Percentiles rank a stretch among this genome's conserved stretches.
Evolutionary conservation across 2,888 invertebrate genomes (phyloP).

Genomic region (Mesorhabditis spiculigera): DNA sequence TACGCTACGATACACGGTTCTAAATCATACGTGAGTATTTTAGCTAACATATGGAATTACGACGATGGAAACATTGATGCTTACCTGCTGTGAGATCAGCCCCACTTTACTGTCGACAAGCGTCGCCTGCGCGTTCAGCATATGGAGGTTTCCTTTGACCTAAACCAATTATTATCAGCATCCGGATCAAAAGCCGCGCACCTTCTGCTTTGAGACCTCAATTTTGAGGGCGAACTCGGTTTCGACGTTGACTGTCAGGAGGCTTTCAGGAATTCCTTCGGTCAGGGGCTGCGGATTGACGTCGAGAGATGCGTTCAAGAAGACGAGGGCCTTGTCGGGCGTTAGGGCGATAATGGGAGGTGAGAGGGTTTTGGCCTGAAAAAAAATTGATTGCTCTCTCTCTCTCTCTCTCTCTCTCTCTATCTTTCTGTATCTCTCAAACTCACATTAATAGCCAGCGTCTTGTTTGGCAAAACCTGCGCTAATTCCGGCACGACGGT

Average conservation of each 20-base stretch:
- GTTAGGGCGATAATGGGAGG: constrained; percentile 48
- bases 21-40: too few species aligned
- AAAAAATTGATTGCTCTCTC: constrained; percentile 5
- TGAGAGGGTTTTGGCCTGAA: constrained; percentile 42
- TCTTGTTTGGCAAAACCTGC: constrained; percentile 36
- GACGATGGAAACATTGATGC: neutral
- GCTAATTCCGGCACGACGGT: constrained; percentile 49
- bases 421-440: neutral
- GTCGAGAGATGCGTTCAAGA: constrained; percentile 47
- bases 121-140: constrained; percentile 47
- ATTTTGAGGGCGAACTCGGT: constrained; percentile 44
- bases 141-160: constrained; percentile 47
- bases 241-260: constrained; percentile 38
- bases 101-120: constrained; percentile 45
- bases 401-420: neutral
- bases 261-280: constrained; percentile 26
- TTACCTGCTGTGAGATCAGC: constrained; percentile 49
- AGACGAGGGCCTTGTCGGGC: constrained; percentile 39
- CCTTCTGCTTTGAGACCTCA: constrained; percentile 42
- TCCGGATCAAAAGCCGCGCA: neutral
- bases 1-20: too few species aligned
- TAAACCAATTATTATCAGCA: constrained; percentile 6
- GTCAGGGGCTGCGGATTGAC: constrained; percentile 33
- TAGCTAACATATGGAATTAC: too few species aligned
- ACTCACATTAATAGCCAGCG: constrained; percentile 35